These are phyloP conservation scores for Aix galericulata DNA, from an alignment of 2,113 vertebrate species.

Conservation along the genomic window DNA sequence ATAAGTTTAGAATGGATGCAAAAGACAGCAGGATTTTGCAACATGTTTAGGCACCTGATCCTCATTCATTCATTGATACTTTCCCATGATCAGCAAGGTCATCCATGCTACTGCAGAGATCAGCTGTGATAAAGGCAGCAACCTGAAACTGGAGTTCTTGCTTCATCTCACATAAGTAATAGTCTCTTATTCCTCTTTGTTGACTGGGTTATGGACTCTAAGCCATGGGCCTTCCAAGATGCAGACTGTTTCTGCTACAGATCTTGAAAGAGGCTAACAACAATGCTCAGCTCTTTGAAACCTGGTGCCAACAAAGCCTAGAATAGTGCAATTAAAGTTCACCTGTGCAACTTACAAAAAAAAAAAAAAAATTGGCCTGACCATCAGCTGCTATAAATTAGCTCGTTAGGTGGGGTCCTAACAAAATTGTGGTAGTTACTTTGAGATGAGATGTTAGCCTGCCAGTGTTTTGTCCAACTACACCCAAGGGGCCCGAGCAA, in stretches of 20 bases:
- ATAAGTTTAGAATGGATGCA: neutral
- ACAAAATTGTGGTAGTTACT: neutral
- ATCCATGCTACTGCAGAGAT: neutral
- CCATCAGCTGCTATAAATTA: conserved; percentile 33
- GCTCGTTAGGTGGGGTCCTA: neutral
- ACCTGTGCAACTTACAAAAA: neutral
- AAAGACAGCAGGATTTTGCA: neutral
- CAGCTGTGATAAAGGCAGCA: neutral
- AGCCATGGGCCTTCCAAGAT: neutral
- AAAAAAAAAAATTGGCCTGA: neutral
- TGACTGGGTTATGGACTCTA: neutral
- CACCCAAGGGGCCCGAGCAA: neutral
- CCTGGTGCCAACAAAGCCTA: neutral
- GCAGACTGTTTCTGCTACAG: neutral
- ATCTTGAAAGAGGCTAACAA: neutral
- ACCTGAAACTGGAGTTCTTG: conserved; percentile 35
- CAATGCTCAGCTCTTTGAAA: neutral
- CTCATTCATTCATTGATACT: neutral
- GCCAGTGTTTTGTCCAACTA: neutral
- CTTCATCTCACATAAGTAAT: neutral
- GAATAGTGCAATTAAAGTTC: conserved; percentile 7
- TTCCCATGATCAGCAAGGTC: neutral
- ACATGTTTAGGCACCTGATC: neutral
- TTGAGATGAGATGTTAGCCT: neutral
- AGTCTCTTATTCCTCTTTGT: neutral